Base-by-base conservation (phyloP, 1,140 invertebrate genomes). In the Thaumatotibia leucotreta region DNA sequence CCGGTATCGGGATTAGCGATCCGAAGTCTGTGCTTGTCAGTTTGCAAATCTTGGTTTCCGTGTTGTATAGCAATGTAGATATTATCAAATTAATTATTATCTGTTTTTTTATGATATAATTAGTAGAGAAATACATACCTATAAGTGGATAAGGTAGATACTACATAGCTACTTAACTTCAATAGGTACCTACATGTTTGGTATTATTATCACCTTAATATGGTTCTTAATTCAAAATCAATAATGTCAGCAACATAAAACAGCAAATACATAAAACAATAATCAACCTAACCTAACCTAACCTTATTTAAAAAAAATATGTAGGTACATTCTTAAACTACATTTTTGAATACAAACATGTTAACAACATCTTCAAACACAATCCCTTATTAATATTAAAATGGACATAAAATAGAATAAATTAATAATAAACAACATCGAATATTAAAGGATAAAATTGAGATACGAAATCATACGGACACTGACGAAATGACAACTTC, bases 401-500 rank as follows among this genome's bases (percentile, higher is more conserved):
- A 58, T 11, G 27, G 4, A 58, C 52, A 58, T 9, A 24, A 27
- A 23, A 54, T 27, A 58, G 27, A 58, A 58, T 58, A 24, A 58
- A 24, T 58, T 58, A 58, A 58, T 58, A 24, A 58, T 24, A 24
- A 24, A 29, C 10, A 58, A 24, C 22, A 27, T 45, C 39, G 17
- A 62, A 33, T 22, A 64, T 63, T 70, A 71, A 76, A 75, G 76
- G 71, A 70, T 70, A 45, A 76, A 75, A 78, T 80, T 76, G 74
- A 77, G 75, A 74, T 74, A 64, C 69, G 62, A 68, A 74, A 77
- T 73, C 68, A 66, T 67, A 74, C 64, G 69, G 71, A 76, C 74
- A 82, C 77, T 79, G 70, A 71, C 66, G 68, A 72, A 76, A 72
- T 77, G 74, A 82, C 74, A 77, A 76, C 75, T 73, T 73, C 66